These are phyloP conservation scores for Melanchra persicariae DNA, from an alignment of 2,888 invertebrate species.

Conservation along the genomic window DNA sequence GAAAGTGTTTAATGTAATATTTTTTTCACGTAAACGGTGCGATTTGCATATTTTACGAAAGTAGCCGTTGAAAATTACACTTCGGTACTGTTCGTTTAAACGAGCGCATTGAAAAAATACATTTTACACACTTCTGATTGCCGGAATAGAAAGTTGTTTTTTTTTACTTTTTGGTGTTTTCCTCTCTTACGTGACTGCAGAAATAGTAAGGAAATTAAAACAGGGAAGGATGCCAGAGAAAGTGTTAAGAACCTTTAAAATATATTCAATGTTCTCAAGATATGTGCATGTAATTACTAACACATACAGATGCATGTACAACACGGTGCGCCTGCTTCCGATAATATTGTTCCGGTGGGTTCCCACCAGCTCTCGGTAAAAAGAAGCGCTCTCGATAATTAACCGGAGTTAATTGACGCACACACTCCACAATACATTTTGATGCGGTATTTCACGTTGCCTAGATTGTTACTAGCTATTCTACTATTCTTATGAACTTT, in stretches of 20 bases:
- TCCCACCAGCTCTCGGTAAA: constrained; percentile 82
- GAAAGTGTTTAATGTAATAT: constrained; percentile 58
- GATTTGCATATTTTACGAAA: constrained; percentile 65
- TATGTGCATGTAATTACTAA: constrained; percentile 56
- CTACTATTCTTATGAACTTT: constrained; percentile 49
- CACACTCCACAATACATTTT: constrained; percentile 59
- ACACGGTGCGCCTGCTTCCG: constrained; percentile 72
- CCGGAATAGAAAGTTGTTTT: constrained; percentile 38
- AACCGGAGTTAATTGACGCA: constrained; percentile 69
- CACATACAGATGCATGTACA: constrained; percentile 43
- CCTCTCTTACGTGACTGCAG: constrained; percentile 17
- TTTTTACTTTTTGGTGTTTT: neutral
- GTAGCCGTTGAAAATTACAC: constrained; percentile 42
- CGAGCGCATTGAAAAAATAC: constrained; percentile 36
- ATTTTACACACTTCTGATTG: constrained; percentile 33
- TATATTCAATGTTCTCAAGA: constrained; percentile 43
- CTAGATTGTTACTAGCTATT: constrained; percentile 56
- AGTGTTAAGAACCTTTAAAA: constrained; percentile 63
- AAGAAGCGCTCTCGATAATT: constrained; percentile 83
- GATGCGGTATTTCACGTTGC: constrained; percentile 63
- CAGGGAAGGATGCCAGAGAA: constrained; percentile 36
- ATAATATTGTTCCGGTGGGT: constrained; percentile 86
- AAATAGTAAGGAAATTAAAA: constrained; percentile 3
- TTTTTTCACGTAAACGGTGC: constrained; percentile 29
- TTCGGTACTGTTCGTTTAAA: constrained; percentile 24